These are phyloP conservation scores for Dichetophora obliterata DNA, from an alignment of 2,888 invertebrate species.

Conservation along the genomic window DNA sequence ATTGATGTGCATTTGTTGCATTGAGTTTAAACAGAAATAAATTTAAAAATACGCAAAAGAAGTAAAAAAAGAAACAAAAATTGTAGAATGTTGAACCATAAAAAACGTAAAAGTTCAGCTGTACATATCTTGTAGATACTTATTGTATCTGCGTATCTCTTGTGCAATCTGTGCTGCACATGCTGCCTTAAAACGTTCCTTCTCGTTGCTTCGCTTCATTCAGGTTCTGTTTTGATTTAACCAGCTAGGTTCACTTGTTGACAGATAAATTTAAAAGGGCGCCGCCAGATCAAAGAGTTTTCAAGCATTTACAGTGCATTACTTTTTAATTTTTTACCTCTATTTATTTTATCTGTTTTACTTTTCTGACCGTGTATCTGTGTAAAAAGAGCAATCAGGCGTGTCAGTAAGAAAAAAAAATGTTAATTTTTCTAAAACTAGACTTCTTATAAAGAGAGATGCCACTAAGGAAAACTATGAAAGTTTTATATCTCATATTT, in stretches of 20 bases:
- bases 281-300: constrained; percentile 21
- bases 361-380: too few relatives aligned
- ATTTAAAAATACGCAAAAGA: constrained; percentile 52
- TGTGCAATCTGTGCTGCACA: constrained; percentile 60
- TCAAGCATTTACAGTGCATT: not conserved
- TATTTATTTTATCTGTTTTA: too few relatives aligned
- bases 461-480: too few relatives aligned
- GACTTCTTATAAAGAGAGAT: too few relatives aligned
- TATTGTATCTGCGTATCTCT: constrained; percentile 10
- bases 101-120: constrained; percentile 10
- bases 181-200: constrained; percentile 45
- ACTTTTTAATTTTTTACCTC: too few relatives aligned
- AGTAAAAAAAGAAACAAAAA: not conserved
- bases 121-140: constrained; percentile 6
- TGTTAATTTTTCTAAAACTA: too few relatives aligned
- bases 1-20: constrained; percentile 65
- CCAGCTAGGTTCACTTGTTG: constrained; percentile 28
- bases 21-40: constrained; percentile 64
- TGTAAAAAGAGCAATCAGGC: too few relatives aligned
- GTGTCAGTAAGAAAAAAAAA: too few relatives aligned
- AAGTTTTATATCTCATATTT: too few relatives aligned
- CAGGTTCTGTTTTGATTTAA: constrained; percentile 34
- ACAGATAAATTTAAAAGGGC: constrained; percentile 25
- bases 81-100: not conserved
- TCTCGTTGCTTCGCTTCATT: constrained; percentile 34